Evolutionary conservation across 2,797 vertebrate species (phyloP).

Genomic region (Karalla daura): DNA sequence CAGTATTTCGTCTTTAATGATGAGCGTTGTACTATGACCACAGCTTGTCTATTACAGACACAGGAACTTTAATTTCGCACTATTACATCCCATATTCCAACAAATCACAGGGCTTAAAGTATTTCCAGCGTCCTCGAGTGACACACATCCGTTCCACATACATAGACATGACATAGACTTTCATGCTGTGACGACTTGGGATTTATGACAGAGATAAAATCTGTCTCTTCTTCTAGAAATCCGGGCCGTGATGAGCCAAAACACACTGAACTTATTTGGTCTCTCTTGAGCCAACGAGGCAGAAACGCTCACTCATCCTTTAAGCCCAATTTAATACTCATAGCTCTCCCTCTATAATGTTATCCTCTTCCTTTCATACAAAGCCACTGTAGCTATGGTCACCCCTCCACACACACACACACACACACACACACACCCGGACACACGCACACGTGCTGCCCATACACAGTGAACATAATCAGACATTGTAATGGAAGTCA

Average conservation of each 20-base stretch:
- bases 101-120: conserved; percentile 5
- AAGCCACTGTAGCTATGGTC: neutral
- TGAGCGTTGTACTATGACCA: neutral
- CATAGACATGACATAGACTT: neutral
- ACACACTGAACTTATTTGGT: neutral
- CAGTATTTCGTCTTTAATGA: neutral
- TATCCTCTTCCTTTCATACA: neutral
- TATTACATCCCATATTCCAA: neutral
- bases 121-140: conserved; percentile 1
- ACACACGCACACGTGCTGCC: conserved; percentile 3
- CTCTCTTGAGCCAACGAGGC: neutral
- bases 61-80: neutral
- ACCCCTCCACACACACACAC: neutral
- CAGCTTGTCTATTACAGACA: neutral
- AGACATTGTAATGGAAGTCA: conserved; percentile 29
- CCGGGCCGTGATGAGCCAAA: neutral
- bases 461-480: conserved; percentile 8
- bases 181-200: conserved; percentile 3
- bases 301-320: neutral
- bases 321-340: conserved; percentile 9
- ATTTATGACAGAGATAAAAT: conserved; percentile 19
- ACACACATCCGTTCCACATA: neutral
- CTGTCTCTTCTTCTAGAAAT: conserved; percentile 6
- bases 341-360: conserved; percentile 13
- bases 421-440: neutral